These are phyloP conservation scores for Aphelinus certus DNA, from an alignment of 1,140 invertebrate species.

Conservation along the genomic window DNA sequence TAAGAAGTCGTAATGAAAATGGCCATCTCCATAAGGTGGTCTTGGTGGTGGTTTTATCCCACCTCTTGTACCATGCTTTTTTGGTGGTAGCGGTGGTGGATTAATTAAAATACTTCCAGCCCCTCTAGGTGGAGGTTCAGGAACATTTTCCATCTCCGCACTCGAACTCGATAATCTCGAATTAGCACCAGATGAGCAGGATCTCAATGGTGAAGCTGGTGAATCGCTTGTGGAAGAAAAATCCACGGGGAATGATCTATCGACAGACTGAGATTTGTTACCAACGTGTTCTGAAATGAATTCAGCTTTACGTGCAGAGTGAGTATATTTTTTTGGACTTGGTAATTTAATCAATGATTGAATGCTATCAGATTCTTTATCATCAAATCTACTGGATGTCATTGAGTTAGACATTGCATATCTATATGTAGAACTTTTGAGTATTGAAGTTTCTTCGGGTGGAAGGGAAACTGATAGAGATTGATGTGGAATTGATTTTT, in stretches of 20 bases:
- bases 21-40: conserved; percentile 70
- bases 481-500: conserved; percentile 63
- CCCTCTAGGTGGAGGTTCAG: conserved; percentile 77
- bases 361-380: conserved; percentile 36
- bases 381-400: conserved; percentile 20
- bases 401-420: conserved; percentile 35
- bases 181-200: conserved; percentile 56
- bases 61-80: conserved; percentile 70
- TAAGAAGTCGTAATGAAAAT: conserved; percentile 72
- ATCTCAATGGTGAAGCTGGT: conserved; percentile 56
- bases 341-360: conserved; percentile 55
- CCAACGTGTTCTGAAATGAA: conserved; percentile 51
- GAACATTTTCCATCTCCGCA: conserved; percentile 67
- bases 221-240: conserved; percentile 55
- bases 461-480: conserved; percentile 75
- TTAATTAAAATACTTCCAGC: conserved; percentile 69
- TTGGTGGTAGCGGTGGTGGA: conserved; percentile 86
- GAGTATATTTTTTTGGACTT: conserved; percentile 61
- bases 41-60: conserved; percentile 71
- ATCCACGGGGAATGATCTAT: conserved; percentile 60
- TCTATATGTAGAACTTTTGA: conserved; percentile 38
- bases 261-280: conserved; percentile 46
- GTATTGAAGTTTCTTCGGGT: conserved; percentile 66
- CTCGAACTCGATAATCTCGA: conserved; percentile 59
- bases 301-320: conserved; percentile 51